Evolutionary conservation across 1,140 invertebrate genomes (phyloP).

Genomic region (Maniola jurtina): DNA sequence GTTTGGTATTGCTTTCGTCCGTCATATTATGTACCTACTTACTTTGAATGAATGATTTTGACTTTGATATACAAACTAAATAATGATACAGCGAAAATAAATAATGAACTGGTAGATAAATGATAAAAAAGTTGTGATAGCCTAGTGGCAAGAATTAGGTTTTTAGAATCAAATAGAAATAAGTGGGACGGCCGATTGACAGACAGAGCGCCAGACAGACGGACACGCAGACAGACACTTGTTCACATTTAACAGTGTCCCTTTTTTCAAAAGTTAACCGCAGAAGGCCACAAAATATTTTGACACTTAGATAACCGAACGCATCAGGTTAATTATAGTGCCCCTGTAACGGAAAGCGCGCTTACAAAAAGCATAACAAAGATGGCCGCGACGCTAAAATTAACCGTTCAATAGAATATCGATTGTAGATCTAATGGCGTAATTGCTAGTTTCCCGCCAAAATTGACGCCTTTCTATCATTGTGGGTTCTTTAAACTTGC

Average conservation of each 20-base stretch:
- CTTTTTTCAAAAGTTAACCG: conserved; percentile 8
- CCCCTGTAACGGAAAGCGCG: conserved; percentile 38
- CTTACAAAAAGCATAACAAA: conserved; percentile 44
- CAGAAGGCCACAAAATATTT: conserved; percentile 45
- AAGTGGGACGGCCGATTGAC: no score
- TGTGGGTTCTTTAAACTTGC: conserved; percentile 53
- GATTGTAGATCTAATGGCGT: conserved; percentile 71
- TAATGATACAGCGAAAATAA: no score
- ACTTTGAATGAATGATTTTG: no score
- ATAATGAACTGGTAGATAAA: background rate
- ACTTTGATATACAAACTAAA: no score
- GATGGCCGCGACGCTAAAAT: conserved; percentile 44
- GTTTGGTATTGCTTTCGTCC: conserved; percentile 10
- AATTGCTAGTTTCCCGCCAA: conserved; percentile 65
- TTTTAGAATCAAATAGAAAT: no score
- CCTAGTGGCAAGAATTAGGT: no score
- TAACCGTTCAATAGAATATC: conserved; percentile 64
- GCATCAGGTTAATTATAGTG: conserved; percentile 54
- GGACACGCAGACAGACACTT: background rate
- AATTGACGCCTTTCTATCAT: conserved; percentile 65
- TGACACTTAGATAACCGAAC: conserved; percentile 50
- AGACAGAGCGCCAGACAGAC: no score
- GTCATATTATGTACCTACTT: no score
- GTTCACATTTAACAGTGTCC: background rate
- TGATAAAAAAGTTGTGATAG: background rate